A percentile compares a stretch with the other conserved stretches of the same genome.
phyloP scores from a whole-genome alignment of 2,797 vertebrate species.

The Zonotrichia albicollis region DNA sequence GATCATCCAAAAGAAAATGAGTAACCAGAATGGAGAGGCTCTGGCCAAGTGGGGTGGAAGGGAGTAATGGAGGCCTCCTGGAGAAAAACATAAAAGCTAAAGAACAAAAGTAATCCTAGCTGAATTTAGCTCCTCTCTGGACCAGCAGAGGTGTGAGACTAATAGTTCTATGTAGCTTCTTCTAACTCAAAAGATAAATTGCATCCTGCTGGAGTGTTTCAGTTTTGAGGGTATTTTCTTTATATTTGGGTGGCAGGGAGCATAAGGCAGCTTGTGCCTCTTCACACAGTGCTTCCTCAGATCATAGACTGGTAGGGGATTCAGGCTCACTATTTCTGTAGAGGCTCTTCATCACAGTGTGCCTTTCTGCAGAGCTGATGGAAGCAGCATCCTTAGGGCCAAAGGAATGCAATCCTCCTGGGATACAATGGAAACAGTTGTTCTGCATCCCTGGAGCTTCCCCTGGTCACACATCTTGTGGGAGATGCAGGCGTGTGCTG shows the following conservation, averaged over 20 bases:
- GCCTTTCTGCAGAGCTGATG: background rate
- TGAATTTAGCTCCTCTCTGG: background rate
- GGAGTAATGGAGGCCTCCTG: background rate
- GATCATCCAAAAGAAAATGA: background rate
- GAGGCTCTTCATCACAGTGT: background rate
- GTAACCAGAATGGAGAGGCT: background rate
- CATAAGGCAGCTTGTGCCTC: background rate
- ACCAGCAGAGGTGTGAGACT: background rate
- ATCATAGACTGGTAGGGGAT: background rate
- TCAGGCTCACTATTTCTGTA: background rate
- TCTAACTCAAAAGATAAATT: background rate
- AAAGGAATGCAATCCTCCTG: background rate
- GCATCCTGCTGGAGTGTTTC: background rate
- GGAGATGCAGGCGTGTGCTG: background rate
- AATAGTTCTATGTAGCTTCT: background rate
- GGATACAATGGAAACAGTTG: background rate
- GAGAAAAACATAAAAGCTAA: background rate
- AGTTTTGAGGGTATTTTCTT: background rate
- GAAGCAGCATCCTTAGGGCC: background rate
- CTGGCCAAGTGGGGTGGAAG: background rate
- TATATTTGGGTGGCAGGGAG: background rate
- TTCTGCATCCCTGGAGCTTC: background rate
- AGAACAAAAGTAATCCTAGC: background rate
- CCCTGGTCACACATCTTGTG: rapidly evolving
- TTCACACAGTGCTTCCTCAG: background rate